phyloP scores from a whole-genome alignment of 2,797 vertebrate genomes.

The Parotocinclus haroldoi region DNA sequence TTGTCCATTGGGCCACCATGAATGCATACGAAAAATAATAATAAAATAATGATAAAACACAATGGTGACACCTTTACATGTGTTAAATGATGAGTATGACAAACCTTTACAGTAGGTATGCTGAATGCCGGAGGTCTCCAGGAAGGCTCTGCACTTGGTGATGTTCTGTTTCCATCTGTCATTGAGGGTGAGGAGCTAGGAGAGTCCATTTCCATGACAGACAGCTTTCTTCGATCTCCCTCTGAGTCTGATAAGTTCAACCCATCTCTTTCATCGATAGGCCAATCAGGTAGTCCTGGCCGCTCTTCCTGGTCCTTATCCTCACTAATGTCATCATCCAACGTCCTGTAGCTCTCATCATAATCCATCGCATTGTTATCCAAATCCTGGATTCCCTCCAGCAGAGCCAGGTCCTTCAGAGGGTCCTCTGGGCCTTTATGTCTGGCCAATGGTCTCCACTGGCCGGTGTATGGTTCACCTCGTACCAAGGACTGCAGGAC shows the following conservation, averaged over 20 bases:
- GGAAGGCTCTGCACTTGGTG: conserved; percentile 19
- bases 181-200: conserved; percentile 26
- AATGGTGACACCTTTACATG: not conserved
- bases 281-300: conserved; percentile 58
- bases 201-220: conserved; percentile 17
- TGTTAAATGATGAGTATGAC: conserved; percentile 20
- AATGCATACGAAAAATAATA: no score
- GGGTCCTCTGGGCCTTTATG: conserved; percentile 55
- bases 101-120: conserved; percentile 45
- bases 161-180: conserved; percentile 18
- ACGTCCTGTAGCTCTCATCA: conserved; percentile 64
- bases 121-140: conserved; percentile 13
- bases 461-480: conserved; percentile 63
- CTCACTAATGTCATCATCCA: conserved; percentile 60
- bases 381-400: conserved; percentile 61
- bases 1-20: no score
- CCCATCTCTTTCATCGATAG: conserved; percentile 51
- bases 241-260: conserved; percentile 68
- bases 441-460: conserved; percentile 44
- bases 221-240: conserved; percentile 35
- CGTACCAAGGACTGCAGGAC: conserved; percentile 68
- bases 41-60: no score
- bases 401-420: conserved; percentile 67
- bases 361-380: conserved; percentile 68
- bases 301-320: conserved; percentile 56